Evolutionary conservation across 2,113 vertebrate species (phyloP).

Genomic region (Motacilla alba): DNA sequence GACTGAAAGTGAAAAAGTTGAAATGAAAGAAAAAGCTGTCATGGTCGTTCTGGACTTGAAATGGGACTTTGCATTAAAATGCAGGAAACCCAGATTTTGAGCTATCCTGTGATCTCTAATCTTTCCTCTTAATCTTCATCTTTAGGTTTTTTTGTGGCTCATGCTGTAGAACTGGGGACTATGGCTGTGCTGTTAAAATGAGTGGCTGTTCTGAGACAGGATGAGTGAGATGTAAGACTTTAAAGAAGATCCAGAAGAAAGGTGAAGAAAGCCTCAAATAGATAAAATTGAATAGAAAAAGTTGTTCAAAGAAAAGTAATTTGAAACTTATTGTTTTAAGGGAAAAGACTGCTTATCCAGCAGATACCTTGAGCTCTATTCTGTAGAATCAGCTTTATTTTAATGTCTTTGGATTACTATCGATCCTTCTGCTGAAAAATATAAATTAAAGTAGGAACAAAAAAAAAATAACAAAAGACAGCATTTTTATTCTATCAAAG

Average conservation of each 20-base stretch:
- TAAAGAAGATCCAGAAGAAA: background rate
- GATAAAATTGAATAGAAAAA: background rate
- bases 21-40: background rate
- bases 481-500: background rate
- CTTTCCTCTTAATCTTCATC: background rate
- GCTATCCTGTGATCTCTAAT: background rate
- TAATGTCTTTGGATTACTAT: conserved; percentile 34
- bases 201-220: background rate
- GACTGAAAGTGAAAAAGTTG: background rate
- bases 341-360: conserved; percentile 22
- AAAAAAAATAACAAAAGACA: background rate
- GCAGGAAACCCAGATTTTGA: background rate
- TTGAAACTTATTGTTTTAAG: background rate
- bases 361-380: background rate
- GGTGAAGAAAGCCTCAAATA: background rate
- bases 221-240: background rate
- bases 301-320: background rate
- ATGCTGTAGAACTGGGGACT: background rate
- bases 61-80: background rate
- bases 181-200: background rate
- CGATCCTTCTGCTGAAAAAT: background rate
- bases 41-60: background rate
- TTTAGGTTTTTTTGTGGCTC: background rate
- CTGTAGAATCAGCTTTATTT: conserved; percentile 47
- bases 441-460: background rate